phyloP scores from a whole-genome alignment of 2,888 invertebrate species.

The Campopleginae sp. region DNA sequence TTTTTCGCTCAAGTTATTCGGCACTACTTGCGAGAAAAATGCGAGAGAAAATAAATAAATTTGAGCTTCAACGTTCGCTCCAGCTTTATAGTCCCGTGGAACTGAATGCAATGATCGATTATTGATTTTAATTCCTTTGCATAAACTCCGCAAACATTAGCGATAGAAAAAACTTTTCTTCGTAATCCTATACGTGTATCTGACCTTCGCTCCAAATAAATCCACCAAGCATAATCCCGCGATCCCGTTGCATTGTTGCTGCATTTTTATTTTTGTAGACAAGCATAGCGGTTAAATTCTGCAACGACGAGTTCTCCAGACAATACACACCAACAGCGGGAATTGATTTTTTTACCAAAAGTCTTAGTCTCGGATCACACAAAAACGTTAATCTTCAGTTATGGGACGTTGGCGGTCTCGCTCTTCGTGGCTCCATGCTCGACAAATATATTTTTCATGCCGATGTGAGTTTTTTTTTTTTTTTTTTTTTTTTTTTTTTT shows the following conservation, averaged over 20 bases:
- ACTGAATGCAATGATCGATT: not conserved
- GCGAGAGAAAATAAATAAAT: not conserved
- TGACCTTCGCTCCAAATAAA: conserved; percentile 21
- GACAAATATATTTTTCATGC: conserved; percentile 90
- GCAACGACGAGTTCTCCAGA: conserved; percentile 88
- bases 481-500: not conserved
- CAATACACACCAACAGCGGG: conserved; percentile 89
- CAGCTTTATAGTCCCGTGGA: not conserved
- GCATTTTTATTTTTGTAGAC: conserved; percentile 84
- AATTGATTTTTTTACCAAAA: conserved; percentile 90
- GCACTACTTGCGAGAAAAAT: not conserved
- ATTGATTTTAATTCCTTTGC: conserved; percentile 12
- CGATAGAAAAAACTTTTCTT: not conserved
- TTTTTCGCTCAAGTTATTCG: not conserved
- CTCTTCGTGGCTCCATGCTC: conserved; percentile 91
- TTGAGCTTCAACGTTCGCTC: not conserved
- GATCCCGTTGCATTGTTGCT: not conserved
- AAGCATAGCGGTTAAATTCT: conserved; percentile 87
- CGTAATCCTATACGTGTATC: not conserved
- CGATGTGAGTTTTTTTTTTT: conserved; percentile 86
- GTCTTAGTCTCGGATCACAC: conserved; percentile 86
- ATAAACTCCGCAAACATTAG: not conserved
- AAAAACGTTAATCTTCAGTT: conserved; percentile 90
- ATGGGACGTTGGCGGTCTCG: conserved; percentile 94
- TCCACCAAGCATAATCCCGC: not conserved